Evolutionary conservation across 2,113 vertebrate species (phyloP), one percentile per base, ranked within the genome.

Genomic region (Tapirus terrestris): DNA sequence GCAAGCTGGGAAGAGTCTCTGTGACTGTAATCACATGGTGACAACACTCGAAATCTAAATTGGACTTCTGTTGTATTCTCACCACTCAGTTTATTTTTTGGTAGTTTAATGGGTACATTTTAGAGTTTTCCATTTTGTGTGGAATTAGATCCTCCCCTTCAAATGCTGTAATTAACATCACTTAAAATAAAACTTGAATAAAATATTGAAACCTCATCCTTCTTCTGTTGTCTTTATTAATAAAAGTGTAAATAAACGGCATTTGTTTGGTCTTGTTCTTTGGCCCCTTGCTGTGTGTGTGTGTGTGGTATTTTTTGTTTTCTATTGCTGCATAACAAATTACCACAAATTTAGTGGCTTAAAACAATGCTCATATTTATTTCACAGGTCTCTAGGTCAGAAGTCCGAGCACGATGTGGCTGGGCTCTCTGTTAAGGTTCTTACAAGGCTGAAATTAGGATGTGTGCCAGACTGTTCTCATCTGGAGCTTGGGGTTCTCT

Each of bases 121-220:
- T 99, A 99, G 98, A 99, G 98, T 99, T 98, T 99, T 99, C 98
- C 99, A 99, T 99, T 99, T 99, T 98, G 98, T 99, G 98, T 99
- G 98, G 99, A 99, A 98, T 96, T 99, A 99, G 98, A 98, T 80
- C 70, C 76, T 96, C 91, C 96, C 97, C 98, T 98, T 97, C 96
- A 98, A 99, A 98, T 98, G 99, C 98, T 99, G 98, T 99, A 99
- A 98, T 98, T 98, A 98, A 99, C 98, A 99, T 98, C 98, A 98
- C 98, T 98, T 98, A 98, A 98, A 98, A 97, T 98, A 98, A 98
- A 98, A 99, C 98, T 98, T 98, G 98, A 99, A 98, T 99, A 99
- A 99, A 99, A 99, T 98, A 98, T 25, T 98, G 98, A 98, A 98
- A 98, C 91, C 95, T 97, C 95, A 94, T 87, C 56, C 73, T 98